Base-by-base conservation (phyloP, 2,113 vertebrate species). In the Pholis gunnellus region DNA sequence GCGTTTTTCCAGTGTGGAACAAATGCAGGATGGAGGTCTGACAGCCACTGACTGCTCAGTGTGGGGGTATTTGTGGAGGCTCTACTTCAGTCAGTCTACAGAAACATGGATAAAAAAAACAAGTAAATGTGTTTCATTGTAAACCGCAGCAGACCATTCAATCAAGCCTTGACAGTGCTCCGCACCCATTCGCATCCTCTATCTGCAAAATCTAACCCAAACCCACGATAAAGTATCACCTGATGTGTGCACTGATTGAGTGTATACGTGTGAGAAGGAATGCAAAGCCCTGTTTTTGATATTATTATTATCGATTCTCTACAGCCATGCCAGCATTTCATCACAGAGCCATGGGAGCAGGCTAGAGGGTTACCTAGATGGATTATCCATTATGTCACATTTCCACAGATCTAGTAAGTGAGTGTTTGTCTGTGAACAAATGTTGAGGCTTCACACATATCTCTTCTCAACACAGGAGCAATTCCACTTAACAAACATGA, bases 401-500 rank as follows among this genome's bases (percentile, higher is more conserved):
- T 52, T 61, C 70, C 18, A 59, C 44, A 69, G 68, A 76, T 79
- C 18, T 29, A 72, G 6, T 38, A 27, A 22, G 2, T 57, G 79
- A 63, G 69, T 73, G 48, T 72, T 67, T 59, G 38, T 57, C 18
- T 79, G 48, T 68, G n/a, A 20, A 63, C 9, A 48, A 42, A 13
- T 56, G 72, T 66, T 50, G 66, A 13, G 6, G 13, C 20, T 73
- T 17, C 5, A 2, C 46, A 64, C 42, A 50, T 71, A 68, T 80
- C 59, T 29, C 9, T 48, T 29, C 9, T 48, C 27, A 56, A 61
- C 46, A 81, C 48, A 61, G 65, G 72, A 81, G 75, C 73, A 85
- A 86, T 89, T 87, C 50, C 14, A 6, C 40, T 63, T 74, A 84
- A 75, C 63, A 83, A 88, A 90, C 82, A 83, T 38, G 76, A 86